Evolutionary conservation across 1,140 invertebrate genomes (phyloP).

Genomic region (Leptinotarsa defecta): DNA sequence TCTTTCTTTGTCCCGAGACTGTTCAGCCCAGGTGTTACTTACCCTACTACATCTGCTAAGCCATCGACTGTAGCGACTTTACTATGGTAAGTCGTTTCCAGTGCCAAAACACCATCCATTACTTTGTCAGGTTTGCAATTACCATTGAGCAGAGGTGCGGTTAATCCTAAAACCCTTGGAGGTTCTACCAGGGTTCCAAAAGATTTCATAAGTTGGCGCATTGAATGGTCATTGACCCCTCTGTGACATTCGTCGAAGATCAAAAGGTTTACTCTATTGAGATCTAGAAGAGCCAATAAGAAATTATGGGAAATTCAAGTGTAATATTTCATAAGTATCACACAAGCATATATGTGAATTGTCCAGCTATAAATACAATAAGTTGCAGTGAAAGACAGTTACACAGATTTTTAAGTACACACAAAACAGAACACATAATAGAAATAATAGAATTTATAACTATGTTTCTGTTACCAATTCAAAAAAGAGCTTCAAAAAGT

Average conservation of each 20-base stretch:
- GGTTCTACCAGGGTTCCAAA: constrained; percentile 60
- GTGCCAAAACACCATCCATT: constrained; percentile 60
- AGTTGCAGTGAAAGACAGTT: no score
- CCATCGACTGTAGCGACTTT: constrained; percentile 74
- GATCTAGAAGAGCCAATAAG: constrained; percentile 37
- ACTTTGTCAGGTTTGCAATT: constrained; percentile 68
- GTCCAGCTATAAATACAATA: no score
- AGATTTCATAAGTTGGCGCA: constrained; percentile 70
- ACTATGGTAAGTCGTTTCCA: constrained; percentile 76
- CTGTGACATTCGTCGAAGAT: constrained; percentile 94
- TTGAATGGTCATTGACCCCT: constrained; percentile 78
- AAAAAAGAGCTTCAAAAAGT: no score
- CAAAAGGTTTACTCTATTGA: constrained; percentile 73
- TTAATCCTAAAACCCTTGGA: constrained; percentile 81
- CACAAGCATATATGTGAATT: no score
- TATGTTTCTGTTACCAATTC: no score
- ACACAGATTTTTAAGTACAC: no score
- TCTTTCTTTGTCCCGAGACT: no score
- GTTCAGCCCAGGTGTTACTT: constrained; percentile 38
- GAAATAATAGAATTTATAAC: no score
- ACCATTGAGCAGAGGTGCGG: constrained; percentile 80
- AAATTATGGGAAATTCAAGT: background rate
- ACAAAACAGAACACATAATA: no score
- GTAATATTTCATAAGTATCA: background rate
- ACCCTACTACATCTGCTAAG: constrained; percentile 66